Percentiles rank a stretch among this genome's conserved stretches.
phyloP scores from a whole-genome alignment of 2,113 vertebrate genomes.

The Ciconia stormi region DNA sequence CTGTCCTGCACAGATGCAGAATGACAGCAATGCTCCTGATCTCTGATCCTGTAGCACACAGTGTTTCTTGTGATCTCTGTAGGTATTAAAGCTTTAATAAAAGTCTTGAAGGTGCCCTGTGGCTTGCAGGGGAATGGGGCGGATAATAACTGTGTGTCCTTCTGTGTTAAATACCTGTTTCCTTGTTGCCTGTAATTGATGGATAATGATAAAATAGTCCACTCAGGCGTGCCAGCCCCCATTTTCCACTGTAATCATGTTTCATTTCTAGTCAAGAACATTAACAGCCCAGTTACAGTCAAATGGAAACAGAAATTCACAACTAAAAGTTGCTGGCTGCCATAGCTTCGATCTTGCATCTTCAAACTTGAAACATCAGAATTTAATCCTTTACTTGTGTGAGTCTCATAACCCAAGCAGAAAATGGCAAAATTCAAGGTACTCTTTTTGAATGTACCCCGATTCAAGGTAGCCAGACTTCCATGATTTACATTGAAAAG shows the following conservation, averaged over 20 bases:
- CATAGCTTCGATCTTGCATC: neutral
- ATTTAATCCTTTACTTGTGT: neutral
- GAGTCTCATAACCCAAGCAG: neutral
- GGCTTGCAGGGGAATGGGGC: neutral
- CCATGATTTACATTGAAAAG: neutral
- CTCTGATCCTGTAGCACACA: neutral
- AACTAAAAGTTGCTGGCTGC: neutral
- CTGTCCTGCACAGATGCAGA: neutral
- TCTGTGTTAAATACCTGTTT: conserved; percentile 39
- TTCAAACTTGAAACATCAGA: neutral
- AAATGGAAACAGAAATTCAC: conserved; percentile 7
- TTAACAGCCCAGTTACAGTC: neutral
- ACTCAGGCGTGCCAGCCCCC: neutral
- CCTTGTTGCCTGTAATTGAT: neutral
- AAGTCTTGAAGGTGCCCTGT: neutral
- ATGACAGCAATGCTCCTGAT: neutral
- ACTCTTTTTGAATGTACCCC: neutral
- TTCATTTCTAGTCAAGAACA: conserved; percentile 17
- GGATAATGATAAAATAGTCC: conserved; percentile 13
- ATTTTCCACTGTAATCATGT: neutral
- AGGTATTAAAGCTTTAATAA: conserved; percentile 34
- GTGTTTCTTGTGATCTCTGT: neutral
- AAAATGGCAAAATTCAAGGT: neutral
- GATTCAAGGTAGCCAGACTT: neutral
- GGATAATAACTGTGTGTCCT: neutral